Conservation (phyloP, 2,888 invertebrate species). For the Brachyptera putata region DNA sequence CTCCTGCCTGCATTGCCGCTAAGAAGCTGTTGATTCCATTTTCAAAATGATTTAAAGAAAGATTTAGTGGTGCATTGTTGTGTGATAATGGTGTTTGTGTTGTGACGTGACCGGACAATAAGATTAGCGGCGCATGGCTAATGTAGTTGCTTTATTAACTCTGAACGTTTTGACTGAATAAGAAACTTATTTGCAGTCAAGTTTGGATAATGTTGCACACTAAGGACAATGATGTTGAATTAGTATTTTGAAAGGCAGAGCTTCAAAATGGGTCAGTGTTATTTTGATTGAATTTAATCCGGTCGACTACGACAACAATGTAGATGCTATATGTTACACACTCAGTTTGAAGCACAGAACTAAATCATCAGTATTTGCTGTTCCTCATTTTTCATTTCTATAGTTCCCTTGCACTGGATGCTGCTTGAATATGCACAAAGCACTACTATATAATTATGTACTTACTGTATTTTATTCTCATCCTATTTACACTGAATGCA, state of each 20-base stretch:
- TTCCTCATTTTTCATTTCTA: no score
- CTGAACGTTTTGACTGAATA: background rate
- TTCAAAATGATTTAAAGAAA: no score
- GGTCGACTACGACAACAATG: background rate
- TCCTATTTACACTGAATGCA: no score
- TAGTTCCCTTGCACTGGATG: constrained; percentile 18
- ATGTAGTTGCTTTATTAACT: constrained; percentile 12
- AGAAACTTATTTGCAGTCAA: no score
- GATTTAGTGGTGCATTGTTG: constrained; percentile 1
- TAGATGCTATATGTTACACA: background rate
- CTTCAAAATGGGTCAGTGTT: background rate
- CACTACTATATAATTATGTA: no score
- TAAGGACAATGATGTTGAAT: no score
- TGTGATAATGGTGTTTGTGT: background rate
- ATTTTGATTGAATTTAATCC: background rate
- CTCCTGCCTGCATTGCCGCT: constrained; percentile 2
- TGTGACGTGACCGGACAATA: constrained; percentile 1
- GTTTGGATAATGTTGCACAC: no score
- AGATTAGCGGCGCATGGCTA: constrained; percentile 2
- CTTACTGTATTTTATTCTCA: no score
- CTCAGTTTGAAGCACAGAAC: no score
- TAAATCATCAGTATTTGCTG: no score
- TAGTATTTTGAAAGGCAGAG: background rate
- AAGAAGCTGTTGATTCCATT: background rate
- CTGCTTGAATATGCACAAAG: constrained; percentile 8